Conservation (phyloP, 1,140 invertebrate genomes). For the Aporrectodea caliginosa region DNA sequence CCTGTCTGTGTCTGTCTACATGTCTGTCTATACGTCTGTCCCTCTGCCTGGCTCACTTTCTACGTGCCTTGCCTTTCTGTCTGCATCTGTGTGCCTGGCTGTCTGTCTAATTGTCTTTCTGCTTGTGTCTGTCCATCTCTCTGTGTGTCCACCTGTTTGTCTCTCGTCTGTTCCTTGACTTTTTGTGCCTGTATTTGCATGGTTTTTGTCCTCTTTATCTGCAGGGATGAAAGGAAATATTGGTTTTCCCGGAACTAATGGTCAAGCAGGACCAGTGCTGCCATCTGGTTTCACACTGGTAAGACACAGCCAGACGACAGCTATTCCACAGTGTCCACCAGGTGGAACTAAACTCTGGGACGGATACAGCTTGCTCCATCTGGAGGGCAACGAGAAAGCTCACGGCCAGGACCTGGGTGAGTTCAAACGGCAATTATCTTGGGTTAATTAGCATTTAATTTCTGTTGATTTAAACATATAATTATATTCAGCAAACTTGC, state of each 20-base stretch:
- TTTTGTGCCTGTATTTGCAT: too few relatives aligned
- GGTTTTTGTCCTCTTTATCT: too few relatives aligned
- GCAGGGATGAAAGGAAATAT: constrained; percentile 8
- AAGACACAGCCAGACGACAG: constrained; percentile 79
- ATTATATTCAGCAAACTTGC: background rate
- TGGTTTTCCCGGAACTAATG: constrained; percentile 36
- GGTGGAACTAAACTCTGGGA: constrained; percentile 84
- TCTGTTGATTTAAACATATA: background rate
- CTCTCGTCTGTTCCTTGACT: too few relatives aligned
- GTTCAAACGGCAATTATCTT: background rate
- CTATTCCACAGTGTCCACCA: constrained; percentile 78
- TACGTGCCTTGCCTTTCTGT: too few relatives aligned
- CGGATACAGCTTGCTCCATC: constrained; percentile 90
- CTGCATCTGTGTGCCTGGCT: too few relatives aligned
- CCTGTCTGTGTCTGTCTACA: too few relatives aligned
- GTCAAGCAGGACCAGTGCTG: constrained; percentile 2
- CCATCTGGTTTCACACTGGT: constrained; percentile 33
- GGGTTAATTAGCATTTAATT: background rate
- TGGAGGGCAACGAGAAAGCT: constrained; percentile 84
- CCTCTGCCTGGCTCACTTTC: too few relatives aligned
- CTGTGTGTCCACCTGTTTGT: too few relatives aligned
- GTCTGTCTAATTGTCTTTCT: too few relatives aligned
- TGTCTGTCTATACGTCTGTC: too few relatives aligned
- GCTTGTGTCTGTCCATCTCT: too few relatives aligned
- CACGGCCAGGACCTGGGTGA: constrained; percentile 90